Evolutionary conservation across 2,888 invertebrate genomes (phyloP).

Genomic region (Cistogaster globosa): DNA sequence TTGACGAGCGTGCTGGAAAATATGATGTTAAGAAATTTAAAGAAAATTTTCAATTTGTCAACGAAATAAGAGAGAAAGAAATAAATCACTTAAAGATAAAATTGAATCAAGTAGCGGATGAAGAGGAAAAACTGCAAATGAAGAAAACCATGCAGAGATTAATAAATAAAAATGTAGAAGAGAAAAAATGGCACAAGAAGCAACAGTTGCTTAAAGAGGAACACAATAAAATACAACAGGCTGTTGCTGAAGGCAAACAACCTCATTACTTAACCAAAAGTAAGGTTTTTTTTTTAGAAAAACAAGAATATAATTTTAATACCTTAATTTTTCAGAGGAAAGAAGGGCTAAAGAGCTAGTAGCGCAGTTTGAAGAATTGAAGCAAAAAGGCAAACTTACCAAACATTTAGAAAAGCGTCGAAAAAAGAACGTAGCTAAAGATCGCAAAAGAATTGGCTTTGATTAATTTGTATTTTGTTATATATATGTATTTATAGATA

Average conservation of each 20-base stretch:
- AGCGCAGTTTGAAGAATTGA: slow-evolving; percentile 91
- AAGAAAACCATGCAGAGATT: slow-evolving; percentile 89
- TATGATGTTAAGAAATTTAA: slow-evolving; percentile 90
- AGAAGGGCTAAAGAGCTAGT: slow-evolving; percentile 89
- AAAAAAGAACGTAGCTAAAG: slow-evolving; percentile 86
- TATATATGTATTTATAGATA: neutral
- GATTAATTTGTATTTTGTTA: slow-evolving; percentile 74
- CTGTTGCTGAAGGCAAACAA: slow-evolving; percentile 87
- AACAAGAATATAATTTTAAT: neutral
- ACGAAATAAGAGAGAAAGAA: slow-evolving; percentile 89
- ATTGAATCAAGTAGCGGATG: slow-evolving; percentile 86
- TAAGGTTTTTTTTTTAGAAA: slow-evolving; percentile 80
- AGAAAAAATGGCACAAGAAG: slow-evolving; percentile 85
- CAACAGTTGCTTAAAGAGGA: slow-evolving; percentile 85
- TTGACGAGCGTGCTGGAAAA: slow-evolving; percentile 92
- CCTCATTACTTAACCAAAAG: slow-evolving; percentile 90
- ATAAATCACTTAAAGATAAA: slow-evolving; percentile 86
- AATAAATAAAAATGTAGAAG: slow-evolving; percentile 90
- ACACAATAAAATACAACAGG: slow-evolving; percentile 85
- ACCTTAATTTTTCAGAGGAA: slow-evolving; percentile 87
- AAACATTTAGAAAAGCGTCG: slow-evolving; percentile 92
- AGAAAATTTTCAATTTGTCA: slow-evolving; percentile 90
- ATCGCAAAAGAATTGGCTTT: slow-evolving; percentile 81
- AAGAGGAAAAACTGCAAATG: slow-evolving; percentile 86
- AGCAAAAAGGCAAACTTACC: slow-evolving; percentile 89